Percentiles rank a stretch among this genome's conserved stretches.
Conservation (phyloP, 2,113 vertebrate genomes). For the Daboia siamensis region DNA sequence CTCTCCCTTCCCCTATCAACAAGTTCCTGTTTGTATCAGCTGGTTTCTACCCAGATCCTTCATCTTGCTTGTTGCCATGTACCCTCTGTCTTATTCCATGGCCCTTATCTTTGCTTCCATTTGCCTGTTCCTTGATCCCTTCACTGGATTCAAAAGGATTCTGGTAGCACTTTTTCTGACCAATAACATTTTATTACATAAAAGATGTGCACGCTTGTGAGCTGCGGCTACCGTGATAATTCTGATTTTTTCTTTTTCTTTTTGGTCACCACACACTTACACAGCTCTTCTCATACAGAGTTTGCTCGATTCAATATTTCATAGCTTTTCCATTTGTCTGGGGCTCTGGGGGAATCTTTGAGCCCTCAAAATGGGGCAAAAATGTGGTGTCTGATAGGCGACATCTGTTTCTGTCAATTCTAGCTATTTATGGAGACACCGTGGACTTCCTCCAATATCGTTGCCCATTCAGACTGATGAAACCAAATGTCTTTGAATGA, state of each 20-base stretch:
- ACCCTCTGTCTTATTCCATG: neutral
- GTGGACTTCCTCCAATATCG: neutral
- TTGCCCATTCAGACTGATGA: constrained; percentile 11
- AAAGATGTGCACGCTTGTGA: neutral
- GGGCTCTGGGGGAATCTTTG: constrained; percentile 2
- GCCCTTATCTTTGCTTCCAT: neutral
- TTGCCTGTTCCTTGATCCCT: neutral
- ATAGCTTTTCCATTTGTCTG: neutral
- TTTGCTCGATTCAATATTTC: constrained; percentile 15
- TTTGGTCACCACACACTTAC: neutral
- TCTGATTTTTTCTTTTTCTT: neutral
- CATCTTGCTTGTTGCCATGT: neutral
- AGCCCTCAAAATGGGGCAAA: neutral
- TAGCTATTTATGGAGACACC: constrained; percentile 3
- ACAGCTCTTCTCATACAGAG: neutral
- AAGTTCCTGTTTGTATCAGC: neutral
- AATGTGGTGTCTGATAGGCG: neutral
- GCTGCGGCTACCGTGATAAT: neutral
- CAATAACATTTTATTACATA: neutral
- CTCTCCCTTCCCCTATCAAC: neutral
- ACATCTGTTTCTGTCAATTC: constrained; percentile 21
- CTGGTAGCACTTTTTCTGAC: neutral
- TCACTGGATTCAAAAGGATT: neutral
- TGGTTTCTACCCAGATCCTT: neutral
- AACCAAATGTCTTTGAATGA: constrained; percentile 2